Percentiles rank a stretch among this genome's conserved stretches.
Conservation (phyloP, 2,888 invertebrate species). For the Syrphus vitripennis region DNA sequence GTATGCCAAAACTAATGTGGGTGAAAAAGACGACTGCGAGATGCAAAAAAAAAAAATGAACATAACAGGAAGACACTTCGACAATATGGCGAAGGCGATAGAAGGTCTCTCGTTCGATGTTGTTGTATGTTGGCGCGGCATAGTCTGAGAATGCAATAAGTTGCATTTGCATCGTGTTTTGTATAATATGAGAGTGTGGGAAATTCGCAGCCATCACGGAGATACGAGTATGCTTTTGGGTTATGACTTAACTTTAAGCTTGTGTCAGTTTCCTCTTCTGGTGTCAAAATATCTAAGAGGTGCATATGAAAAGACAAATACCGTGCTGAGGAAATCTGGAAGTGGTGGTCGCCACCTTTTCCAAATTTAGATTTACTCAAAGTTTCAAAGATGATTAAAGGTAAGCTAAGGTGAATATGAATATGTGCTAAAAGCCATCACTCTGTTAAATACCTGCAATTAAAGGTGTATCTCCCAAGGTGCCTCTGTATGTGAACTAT, state of each 20-base stretch:
- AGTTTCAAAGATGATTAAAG: neutral
- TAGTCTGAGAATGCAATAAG: constrained; percentile 35
- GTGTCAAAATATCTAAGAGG: constrained; percentile 21
- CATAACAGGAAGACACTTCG: constrained; percentile 21
- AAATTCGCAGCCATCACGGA: constrained; percentile 45
- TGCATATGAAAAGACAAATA: neutral
- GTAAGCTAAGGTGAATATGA: neutral
- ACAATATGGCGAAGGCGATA: constrained; percentile 22
- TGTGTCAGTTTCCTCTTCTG: constrained; percentile 55
- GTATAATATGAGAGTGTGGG: constrained; percentile 57
- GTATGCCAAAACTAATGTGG: neutral
- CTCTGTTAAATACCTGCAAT: neutral
- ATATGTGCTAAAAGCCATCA: neutral
- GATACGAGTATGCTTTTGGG: constrained; percentile 22
- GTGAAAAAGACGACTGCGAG: neutral
- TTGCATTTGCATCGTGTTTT: constrained; percentile 5
- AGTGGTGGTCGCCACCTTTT: neutral
- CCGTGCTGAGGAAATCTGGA: neutral
- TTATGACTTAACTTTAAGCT: constrained; percentile 23
- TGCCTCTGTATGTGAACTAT: neutral
- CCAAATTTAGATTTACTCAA: neutral
- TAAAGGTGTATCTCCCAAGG: neutral
- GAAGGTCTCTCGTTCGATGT: constrained; percentile 33
- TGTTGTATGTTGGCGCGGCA: neutral
- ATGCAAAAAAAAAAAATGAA: neutral